Percentiles rank a stretch among this genome's conserved stretches.
Conservation (phyloP, 2,888 invertebrate species). For the Venusia cambrica region DNA sequence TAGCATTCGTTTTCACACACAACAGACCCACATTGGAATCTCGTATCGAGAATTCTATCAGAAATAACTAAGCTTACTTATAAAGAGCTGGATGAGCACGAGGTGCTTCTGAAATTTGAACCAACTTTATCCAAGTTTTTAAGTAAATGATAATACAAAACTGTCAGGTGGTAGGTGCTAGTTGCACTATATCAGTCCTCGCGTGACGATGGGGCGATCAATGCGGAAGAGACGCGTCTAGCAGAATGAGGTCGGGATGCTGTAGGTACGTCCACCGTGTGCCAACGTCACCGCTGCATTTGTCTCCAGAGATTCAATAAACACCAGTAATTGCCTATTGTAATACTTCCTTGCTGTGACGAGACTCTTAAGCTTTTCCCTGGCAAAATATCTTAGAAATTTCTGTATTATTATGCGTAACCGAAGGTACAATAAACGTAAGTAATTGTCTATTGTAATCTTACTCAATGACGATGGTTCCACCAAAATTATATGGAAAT, state of each 20-base stretch:
- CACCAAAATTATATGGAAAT: no score
- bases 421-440: no score
- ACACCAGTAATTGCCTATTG: slow-evolving; percentile 30
- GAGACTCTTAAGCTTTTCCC: background rate
- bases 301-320: slow-evolving; percentile 30
- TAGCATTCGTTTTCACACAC: no score
- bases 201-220: slow-evolving; percentile 68
- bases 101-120: no score
- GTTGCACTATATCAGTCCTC: slow-evolving; percentile 61
- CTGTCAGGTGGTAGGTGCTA: slow-evolving; percentile 25
- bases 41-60: no score
- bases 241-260: slow-evolving; percentile 73
- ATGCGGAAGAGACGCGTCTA: slow-evolving; percentile 70
- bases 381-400: background rate
- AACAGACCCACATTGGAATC: no score
- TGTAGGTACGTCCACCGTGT: slow-evolving; percentile 44
- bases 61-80: no score
- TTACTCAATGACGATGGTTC: no score
- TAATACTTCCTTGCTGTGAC: slow-evolving; percentile 18
- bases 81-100: no score
- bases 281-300: slow-evolving; percentile 37
- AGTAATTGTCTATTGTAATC: no score
- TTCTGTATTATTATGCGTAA: background rate
- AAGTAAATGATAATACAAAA: no score
- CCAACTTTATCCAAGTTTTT: slow-evolving; percentile 1